Evolutionary conservation across 2,888 invertebrate genomes (phyloP).

Genomic region (Oscheius onirici): DNA sequence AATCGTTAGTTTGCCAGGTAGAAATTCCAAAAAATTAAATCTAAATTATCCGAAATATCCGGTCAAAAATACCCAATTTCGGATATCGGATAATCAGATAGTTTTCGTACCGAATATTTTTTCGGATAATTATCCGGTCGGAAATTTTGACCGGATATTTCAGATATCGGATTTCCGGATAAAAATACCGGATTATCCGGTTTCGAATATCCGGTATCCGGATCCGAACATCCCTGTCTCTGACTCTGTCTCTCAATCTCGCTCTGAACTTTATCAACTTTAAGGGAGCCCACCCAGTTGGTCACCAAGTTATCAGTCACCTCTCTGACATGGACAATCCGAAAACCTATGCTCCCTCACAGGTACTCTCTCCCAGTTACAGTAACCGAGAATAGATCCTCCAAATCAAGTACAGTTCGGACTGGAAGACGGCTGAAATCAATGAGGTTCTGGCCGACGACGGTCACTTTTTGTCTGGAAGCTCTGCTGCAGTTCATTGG

Average conservation of each 20-base stretch:
- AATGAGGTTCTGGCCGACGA: slow-evolving; percentile 44
- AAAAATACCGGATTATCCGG: too few species aligned
- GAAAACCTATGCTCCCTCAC: not conserved
- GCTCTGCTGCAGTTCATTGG: slow-evolving; percentile 33
- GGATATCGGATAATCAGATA: too few species aligned
- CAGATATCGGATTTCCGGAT: too few species aligned
- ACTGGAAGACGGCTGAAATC: slow-evolving; percentile 33
- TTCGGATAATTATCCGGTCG: too few species aligned
- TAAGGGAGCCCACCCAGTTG: not conserved
- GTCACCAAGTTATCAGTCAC: not conserved
- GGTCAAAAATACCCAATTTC: too few species aligned
- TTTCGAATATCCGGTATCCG: too few species aligned
- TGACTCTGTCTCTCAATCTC: not conserved
- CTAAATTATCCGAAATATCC: too few species aligned
- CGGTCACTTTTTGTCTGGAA: slow-evolving; percentile 37
- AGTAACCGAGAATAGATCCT: slow-evolving; percentile 28
- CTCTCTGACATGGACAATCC: not conserved
- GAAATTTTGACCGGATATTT: too few species aligned
- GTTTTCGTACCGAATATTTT: too few species aligned
- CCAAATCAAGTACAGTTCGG: slow-evolving; percentile 36
- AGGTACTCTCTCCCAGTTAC: not conserved
- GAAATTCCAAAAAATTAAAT: too few species aligned
- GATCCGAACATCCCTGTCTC: not conserved
- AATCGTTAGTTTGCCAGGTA: too few species aligned
- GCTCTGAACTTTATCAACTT: not conserved